Evolutionary conservation across 1,140 invertebrate genomes (phyloP).

Genomic region (Magallana ariakensis): DNA sequence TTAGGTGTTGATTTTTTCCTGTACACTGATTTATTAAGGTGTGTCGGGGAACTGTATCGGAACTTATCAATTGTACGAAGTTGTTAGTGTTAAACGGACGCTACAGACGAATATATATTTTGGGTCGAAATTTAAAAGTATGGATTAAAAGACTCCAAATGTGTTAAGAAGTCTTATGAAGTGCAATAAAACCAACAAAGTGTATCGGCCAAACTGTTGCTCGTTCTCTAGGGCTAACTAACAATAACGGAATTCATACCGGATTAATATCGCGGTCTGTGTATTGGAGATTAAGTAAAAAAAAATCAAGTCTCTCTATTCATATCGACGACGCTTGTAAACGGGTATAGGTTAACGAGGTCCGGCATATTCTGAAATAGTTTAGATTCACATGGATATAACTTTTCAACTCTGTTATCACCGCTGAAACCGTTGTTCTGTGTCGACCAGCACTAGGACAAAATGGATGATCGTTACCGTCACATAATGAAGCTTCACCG

Average conservation of each 20-base stretch:
- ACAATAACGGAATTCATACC: not conserved
- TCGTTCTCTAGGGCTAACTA: not conserved
- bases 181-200: constrained; percentile 17
- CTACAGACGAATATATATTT: not conserved
- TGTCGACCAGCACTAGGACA: not conserved
- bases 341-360: no score
- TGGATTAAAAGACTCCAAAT: constrained; percentile 9
- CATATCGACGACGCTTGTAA: no score
- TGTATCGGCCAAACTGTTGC: not conserved
- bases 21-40: no score
- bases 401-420: no score
- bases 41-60: no score
- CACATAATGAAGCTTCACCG: constrained; percentile 55
- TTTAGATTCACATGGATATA: no score
- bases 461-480: constrained; percentile 58
- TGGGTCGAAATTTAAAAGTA: constrained; percentile 9
- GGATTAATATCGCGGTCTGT: not conserved
- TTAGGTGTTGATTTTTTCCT: not conserved
- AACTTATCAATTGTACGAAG: no score
- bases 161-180: constrained; percentile 34
- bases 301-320: no score
- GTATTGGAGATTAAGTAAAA: constrained; percentile 2
- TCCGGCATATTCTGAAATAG: not conserved
- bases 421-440: no score
- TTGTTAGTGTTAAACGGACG: not conserved